phyloP scores from a whole-genome alignment of 1,140 invertebrate genomes.

The Penaeus vannamei region DNA sequence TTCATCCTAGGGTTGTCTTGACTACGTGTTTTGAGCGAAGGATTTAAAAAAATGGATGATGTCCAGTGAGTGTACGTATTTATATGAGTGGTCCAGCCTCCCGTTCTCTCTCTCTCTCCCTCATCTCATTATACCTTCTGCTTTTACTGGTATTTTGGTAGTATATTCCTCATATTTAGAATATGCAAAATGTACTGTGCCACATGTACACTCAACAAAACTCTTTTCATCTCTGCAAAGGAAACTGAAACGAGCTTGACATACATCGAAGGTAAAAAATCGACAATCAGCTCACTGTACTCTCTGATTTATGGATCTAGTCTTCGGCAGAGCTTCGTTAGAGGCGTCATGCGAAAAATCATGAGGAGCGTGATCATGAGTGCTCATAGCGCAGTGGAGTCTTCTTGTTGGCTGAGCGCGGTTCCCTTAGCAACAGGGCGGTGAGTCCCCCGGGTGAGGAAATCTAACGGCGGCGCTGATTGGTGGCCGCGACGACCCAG shows the following conservation, averaged over 20 bases:
- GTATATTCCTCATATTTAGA: too few relatives aligned
- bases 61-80: slow-evolving; percentile 30
- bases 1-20: too few relatives aligned
- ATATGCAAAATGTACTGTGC: too few relatives aligned
- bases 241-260: too few relatives aligned
- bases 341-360: neutral
- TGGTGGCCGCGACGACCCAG: slow-evolving; percentile 47
- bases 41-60: slow-evolving; percentile 26
- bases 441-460: slow-evolving; percentile 48
- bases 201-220: too few relatives aligned
- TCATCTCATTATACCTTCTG: slow-evolving; percentile 17
- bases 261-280: too few relatives aligned
- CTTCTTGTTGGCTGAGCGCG: slow-evolving; percentile 43
- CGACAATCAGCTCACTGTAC: too few relatives aligned
- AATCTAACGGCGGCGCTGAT: slow-evolving; percentile 4
- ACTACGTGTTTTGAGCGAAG: too few relatives aligned
- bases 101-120: slow-evolving; percentile 60
- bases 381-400: slow-evolving; percentile 27
- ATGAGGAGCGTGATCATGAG: slow-evolving; percentile 20
- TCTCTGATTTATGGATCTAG: too few relatives aligned
- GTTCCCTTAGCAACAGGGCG: slow-evolving; percentile 66
- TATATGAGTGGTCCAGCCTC: slow-evolving; percentile 47
- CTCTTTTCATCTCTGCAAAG: too few relatives aligned
- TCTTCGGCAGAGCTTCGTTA: neutral
- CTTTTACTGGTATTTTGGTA: neutral